Base-by-base conservation (phyloP, 2,797 vertebrate genomes). In the Sphenodon punctatus region DNA sequence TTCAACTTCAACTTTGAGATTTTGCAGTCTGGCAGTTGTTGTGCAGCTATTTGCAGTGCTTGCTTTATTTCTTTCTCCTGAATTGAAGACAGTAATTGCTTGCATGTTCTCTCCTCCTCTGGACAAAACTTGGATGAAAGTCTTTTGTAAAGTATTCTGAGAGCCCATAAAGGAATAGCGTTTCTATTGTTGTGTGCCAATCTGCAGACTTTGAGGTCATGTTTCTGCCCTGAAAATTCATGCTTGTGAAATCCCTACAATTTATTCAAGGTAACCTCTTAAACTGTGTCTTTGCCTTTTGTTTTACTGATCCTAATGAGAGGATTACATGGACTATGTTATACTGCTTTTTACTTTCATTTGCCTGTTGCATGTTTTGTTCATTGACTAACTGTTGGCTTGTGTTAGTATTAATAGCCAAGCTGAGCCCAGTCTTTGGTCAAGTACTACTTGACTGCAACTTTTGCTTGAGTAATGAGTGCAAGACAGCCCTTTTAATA, bases 351-450 rank as follows among this genome's bases (percentile, higher is more conserved):
- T 79, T 64, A 49, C 23, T 36, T 89, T 90, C 84, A 86, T 89
- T 91, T 91, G 43, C 38, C 76, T 87, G 77, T 78, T 83, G 89
- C 15, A 2, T 67, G 56, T 82, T 87, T 67, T 88, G 71, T 84
- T 72, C 41, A n/a, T 67, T 84, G 78, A 86, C 69, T 84, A 75
- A 58, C 86, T 84, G 58, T 78, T 89, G 67, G 30, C 67, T 75
- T 86, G 39, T 43, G 78, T 85, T 77, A 82, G 78, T 67, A 88
- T 75, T 80, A 84, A 61, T 84, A 88, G 78, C 82, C 84, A 91
- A 84, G 87, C 78, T 87, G 67, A 67, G 89, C 23, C 84, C 82
- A 84, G 87, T 49, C n/a, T n/a, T n/a, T n/a, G n/a, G n/a, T n/a
- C n/a, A n/a, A n/a, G n/a, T n/a, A n/a, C n/a, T n/a, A n/a, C n/a